phyloP scores from a whole-genome alignment of 2,888 invertebrate species.

The Idaea aversata region DNA sequence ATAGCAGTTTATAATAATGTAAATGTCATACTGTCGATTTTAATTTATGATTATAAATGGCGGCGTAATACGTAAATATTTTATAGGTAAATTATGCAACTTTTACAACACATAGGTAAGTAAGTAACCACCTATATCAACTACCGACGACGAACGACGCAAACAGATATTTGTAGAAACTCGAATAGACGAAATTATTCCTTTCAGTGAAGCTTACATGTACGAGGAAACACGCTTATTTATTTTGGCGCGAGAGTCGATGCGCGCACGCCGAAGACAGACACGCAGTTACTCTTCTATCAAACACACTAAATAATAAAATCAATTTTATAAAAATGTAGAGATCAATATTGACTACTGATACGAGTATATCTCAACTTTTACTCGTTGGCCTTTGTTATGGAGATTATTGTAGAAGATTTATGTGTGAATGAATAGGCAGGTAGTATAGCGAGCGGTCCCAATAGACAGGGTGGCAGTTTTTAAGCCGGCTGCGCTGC shows the following conservation, averaged over 20 bases:
- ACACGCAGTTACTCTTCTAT: slow-evolving; percentile 62
- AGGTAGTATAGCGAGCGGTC: slow-evolving; percentile 30
- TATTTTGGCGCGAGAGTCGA: slow-evolving; percentile 67
- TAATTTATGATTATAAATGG: slow-evolving; percentile 7
- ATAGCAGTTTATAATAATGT: slow-evolving; percentile 20
- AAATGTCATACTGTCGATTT: slow-evolving; percentile 16
- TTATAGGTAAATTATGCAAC: slow-evolving; percentile 3
- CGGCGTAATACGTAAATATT: background rate
- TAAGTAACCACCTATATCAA: background rate
- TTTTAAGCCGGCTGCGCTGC: slow-evolving; percentile 42
- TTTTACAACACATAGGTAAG: background rate
- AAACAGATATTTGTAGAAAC: background rate
- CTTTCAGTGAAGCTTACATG: slow-evolving; percentile 32
- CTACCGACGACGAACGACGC: background rate
- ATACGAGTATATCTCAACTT: slow-evolving; percentile 21
- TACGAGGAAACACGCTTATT: slow-evolving; percentile 59
- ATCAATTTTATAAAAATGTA: slow-evolving; percentile 50
- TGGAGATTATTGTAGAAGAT: slow-evolving; percentile 15
- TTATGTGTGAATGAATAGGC: slow-evolving; percentile 29
- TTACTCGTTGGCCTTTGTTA: slow-evolving; percentile 20
- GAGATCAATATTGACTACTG: slow-evolving; percentile 30
- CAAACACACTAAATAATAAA: slow-evolving; percentile 42
- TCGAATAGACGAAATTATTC: slow-evolving; percentile 34
- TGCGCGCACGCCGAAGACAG: slow-evolving; percentile 71
- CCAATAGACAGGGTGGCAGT: slow-evolving; percentile 27